These are phyloP conservation scores for Eugnorisma glareosa DNA, from an alignment of 2,888 invertebrate species.

Conservation along the genomic window DNA sequence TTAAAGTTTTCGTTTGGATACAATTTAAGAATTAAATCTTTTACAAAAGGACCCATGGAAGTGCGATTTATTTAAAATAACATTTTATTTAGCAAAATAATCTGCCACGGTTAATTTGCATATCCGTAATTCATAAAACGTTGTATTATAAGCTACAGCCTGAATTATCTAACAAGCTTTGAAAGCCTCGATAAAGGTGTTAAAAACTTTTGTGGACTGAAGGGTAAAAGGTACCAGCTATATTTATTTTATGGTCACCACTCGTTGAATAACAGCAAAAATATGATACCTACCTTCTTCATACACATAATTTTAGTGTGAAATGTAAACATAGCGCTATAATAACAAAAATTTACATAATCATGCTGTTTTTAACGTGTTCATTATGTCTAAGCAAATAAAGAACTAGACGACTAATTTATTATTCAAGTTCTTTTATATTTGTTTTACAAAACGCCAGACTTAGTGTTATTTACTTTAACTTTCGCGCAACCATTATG, in stretches of 20 bases:
- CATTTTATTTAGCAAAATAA: constrained; percentile 1
- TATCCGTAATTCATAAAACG: constrained; percentile 23
- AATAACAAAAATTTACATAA: constrained; percentile 39
- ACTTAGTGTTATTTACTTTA: constrained; percentile 26
- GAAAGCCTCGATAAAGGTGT: constrained; percentile 47
- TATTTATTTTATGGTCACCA: constrained; percentile 38
- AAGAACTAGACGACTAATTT: constrained; percentile 21
- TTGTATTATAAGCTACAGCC: constrained; percentile 33
- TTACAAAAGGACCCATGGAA: background rate
- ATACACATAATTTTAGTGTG: constrained; percentile 5
- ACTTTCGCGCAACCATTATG: constrained; percentile 43
- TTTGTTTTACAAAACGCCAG: constrained; percentile 31
- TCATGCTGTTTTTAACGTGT: constrained; percentile 13
- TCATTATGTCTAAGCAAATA: constrained; percentile 28
- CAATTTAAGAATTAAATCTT: background rate
- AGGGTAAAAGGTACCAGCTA: constrained; percentile 38
- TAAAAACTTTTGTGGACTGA: constrained; percentile 59
- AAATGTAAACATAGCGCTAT: constrained; percentile 13
- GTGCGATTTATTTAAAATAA: background rate
- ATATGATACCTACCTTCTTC: constrained; percentile 11
- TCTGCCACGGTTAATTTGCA: constrained; percentile 13
- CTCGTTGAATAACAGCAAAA: constrained; percentile 12
- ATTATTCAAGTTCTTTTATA: constrained; percentile 29
- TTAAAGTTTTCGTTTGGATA: background rate
- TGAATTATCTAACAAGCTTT: constrained; percentile 49